phyloP scores from a whole-genome alignment of 2,888 invertebrate species.

The Minunthozetes semirufus region DNA sequence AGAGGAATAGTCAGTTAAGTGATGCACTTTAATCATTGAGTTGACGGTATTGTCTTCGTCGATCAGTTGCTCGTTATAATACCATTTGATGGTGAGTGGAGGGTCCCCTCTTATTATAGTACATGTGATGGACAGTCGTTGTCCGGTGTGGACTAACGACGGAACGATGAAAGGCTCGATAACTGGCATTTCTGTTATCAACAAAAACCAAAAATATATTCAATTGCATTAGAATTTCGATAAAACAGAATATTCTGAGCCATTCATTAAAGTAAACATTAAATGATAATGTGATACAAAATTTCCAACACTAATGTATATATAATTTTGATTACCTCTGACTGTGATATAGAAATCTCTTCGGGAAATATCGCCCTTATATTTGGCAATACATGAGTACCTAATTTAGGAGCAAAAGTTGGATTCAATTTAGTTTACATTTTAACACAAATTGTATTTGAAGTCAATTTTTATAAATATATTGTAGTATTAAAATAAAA shows the following conservation, averaged over 20 bases:
- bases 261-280: background rate
- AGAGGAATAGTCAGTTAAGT: slow-evolving; percentile 34
- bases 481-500: too few relatives aligned
- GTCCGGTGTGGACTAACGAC: slow-evolving; percentile 70
- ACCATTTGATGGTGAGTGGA: slow-evolving; percentile 85
- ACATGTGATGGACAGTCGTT: slow-evolving; percentile 81
- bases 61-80: slow-evolving; percentile 60
- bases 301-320: background rate
- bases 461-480: too few relatives aligned
- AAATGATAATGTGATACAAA: slow-evolving; percentile 12
- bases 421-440: background rate
- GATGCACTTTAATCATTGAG: slow-evolving; percentile 17
- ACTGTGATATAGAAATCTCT: slow-evolving; percentile 16
- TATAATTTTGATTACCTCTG: slow-evolving; percentile 3
- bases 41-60: background rate
- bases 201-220: background rate
- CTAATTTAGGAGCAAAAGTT: background rate
- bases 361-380: slow-evolving; percentile 7
- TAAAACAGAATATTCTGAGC: background rate
- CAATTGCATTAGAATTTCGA: background rate
- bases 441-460: too few relatives aligned
- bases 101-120: slow-evolving; percentile 86
- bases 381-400: slow-evolving; percentile 24
- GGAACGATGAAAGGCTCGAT: slow-evolving; percentile 74
- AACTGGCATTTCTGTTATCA: slow-evolving; percentile 42